Conservation (phyloP, 2,797 vertebrate species). For the Chlorospingus flavigularis region DNA sequence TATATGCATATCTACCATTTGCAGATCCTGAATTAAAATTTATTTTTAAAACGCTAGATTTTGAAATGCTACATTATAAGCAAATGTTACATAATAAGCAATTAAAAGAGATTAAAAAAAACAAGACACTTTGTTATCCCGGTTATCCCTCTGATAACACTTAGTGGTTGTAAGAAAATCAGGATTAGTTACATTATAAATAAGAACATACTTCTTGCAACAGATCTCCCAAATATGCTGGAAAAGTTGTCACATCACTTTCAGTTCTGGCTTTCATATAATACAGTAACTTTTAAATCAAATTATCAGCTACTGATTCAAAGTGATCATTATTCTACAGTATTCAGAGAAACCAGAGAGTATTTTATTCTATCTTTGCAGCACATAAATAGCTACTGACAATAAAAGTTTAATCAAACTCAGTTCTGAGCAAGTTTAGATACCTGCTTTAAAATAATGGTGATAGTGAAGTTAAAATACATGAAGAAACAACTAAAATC, state of each 20-base stretch:
- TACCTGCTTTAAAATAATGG: not conserved
- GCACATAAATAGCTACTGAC: not conserved
- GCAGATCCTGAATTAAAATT: not conserved
- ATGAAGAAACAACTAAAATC: not conserved
- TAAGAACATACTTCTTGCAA: not conserved
- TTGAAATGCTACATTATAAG: not conserved
- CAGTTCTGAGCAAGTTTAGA: not conserved
- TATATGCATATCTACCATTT: not conserved
- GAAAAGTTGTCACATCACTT: not conserved
- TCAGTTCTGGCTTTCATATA: not conserved
- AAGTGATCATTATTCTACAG: not conserved
- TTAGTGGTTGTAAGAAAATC: not conserved
- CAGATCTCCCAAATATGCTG: not conserved
- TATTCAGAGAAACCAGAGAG: not conserved
- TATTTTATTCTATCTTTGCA: not conserved
- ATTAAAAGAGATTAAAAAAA: not conserved
- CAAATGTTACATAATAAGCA: not conserved
- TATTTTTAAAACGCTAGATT: not conserved
- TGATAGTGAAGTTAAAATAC: not conserved
- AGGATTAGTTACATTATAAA: not conserved
- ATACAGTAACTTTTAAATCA: not conserved
- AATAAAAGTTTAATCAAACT: not conserved
- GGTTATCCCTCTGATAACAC: not conserved
- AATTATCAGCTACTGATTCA: not conserved
- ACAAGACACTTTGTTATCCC: not conserved